These are phyloP conservation scores for Mythimna vitellina DNA, from an alignment of 2,888 invertebrate species.

Conservation along the genomic window DNA sequence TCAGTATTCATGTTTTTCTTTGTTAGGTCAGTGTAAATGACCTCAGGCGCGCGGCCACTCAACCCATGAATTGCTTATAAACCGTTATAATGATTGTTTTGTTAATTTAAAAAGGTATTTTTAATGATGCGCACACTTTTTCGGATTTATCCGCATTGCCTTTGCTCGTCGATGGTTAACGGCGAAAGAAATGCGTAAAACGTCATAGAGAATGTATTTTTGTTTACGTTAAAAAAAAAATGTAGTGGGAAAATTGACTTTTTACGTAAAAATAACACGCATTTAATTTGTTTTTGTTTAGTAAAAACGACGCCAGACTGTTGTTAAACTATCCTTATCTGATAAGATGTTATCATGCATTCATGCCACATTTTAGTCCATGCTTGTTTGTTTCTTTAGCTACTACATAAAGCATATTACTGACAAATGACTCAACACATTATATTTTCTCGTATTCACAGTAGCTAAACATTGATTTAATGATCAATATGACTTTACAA, in stretches of 20 bases:
- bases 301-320: slow-evolving; percentile 7
- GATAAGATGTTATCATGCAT: slow-evolving; percentile 32
- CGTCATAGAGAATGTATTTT: not conserved
- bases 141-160: slow-evolving; percentile 27
- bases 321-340: slow-evolving; percentile 35
- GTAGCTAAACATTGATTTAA: not conserved
- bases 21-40: slow-evolving; percentile 78
- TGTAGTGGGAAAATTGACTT: slow-evolving; percentile 15
- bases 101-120: slow-evolving; percentile 60
- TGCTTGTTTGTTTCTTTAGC: slow-evolving; percentile 13
- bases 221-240: not conserved
- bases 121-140: slow-evolving; percentile 43
- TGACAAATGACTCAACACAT: not conserved
- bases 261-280: slow-evolving; percentile 1
- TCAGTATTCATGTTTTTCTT: slow-evolving; percentile 68
- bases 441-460: not conserved
- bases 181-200: slow-evolving; percentile 14
- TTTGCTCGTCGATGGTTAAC: slow-evolving; percentile 18
- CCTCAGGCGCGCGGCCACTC: slow-evolving; percentile 75
- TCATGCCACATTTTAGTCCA: not conserved
- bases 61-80: slow-evolving; percentile 69
- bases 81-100: slow-evolving; percentile 77
- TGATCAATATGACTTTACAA: not conserved
- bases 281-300: slow-evolving; percentile 38
- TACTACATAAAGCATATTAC: not conserved